phyloP scores from a whole-genome alignment of 2,113 vertebrate species.

The Arenaria interpres region DNA sequence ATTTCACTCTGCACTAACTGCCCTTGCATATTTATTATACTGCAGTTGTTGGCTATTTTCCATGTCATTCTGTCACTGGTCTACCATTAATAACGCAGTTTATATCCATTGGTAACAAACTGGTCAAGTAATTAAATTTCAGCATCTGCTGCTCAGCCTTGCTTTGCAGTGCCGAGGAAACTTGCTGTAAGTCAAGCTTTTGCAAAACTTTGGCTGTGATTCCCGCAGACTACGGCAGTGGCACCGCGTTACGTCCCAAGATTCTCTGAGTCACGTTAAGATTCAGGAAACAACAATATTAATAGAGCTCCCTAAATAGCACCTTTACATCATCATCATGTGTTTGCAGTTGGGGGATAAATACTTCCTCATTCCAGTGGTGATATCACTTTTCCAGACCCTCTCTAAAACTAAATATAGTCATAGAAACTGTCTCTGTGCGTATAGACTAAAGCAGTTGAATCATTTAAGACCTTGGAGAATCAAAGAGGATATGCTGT shows the following conservation, averaged over 20 bases:
- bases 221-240: background rate
- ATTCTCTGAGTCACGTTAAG: conserved; percentile 15
- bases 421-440: background rate
- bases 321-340: conserved; percentile 60
- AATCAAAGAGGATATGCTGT: background rate
- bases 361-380: conserved; percentile 53
- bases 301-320: conserved; percentile 56
- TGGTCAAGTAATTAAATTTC: background rate
- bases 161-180: background rate
- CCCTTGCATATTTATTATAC: background rate
- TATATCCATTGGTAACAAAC: background rate
- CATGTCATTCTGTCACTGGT: background rate
- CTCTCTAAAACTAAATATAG: conserved; percentile 59
- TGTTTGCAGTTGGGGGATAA: conserved; percentile 11
- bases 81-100: background rate
- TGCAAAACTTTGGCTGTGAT: background rate
- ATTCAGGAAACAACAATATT: conserved; percentile 41
- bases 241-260: background rate
- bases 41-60: background rate
- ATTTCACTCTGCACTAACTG: background rate
- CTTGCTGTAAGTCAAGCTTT: background rate
- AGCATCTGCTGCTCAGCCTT: background rate
- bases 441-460: background rate
- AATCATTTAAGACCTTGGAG: conserved; percentile 7
- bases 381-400: conserved; percentile 51